phyloP scores from a whole-genome alignment of 2,797 vertebrate genomes.

The Oryzias sinensis region DNA sequence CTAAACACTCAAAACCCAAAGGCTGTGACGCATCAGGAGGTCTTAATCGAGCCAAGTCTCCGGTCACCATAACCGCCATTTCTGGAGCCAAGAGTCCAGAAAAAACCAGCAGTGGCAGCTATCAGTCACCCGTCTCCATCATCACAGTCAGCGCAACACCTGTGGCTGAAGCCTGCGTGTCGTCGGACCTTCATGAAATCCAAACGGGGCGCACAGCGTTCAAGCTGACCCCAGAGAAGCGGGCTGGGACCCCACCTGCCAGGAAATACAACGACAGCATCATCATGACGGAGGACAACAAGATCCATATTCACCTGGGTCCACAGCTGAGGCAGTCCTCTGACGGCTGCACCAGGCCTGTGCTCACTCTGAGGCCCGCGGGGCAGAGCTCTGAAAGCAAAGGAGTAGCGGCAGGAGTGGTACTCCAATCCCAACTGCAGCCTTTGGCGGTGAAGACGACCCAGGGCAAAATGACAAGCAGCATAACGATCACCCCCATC shows the following conservation, averaged over 20 bases:
- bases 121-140: constrained; percentile 87
- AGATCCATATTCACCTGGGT: constrained; percentile 96
- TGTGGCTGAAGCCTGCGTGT: constrained; percentile 74
- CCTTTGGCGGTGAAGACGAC: constrained; percentile 61
- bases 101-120: constrained; percentile 58
- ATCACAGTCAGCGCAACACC: constrained; percentile 89
- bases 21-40: constrained; percentile 59
- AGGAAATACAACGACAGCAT: constrained; percentile 88
- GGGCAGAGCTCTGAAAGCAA: constrained; percentile 77
- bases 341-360: constrained; percentile 50
- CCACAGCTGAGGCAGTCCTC: constrained; percentile 84
- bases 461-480: constrained; percentile 90
- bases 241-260: constrained; percentile 70
- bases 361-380: constrained; percentile 79
- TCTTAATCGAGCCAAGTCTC: constrained; percentile 83
- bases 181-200: constrained; percentile 78
- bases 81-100: constrained; percentile 86
- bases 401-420: constrained; percentile 81
- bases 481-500: constrained; percentile 91
- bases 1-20: constrained; percentile 82
- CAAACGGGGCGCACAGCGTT: constrained; percentile 83
- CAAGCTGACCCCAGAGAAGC: constrained; percentile 87
- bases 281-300: constrained; percentile 95
- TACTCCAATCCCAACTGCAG: constrained; percentile 84
- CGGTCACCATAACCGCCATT: constrained; percentile 91